Conservation (phyloP, 1,140 invertebrate species). For the Cydia strobilella region DNA sequence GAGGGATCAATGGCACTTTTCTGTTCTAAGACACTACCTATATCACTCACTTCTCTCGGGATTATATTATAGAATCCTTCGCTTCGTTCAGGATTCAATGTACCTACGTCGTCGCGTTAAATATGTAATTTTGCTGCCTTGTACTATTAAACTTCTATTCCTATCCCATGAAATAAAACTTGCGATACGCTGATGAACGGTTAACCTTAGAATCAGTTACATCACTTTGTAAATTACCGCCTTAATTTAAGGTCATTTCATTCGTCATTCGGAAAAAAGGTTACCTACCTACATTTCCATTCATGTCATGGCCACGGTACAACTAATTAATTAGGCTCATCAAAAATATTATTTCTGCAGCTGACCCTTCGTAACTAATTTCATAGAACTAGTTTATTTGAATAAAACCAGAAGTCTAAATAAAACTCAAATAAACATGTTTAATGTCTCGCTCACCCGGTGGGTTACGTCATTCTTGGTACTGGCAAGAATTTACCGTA, state of each 20-base stretch:
- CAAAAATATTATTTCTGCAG: neutral
- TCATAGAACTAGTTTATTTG: neutral
- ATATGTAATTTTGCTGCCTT: too few species aligned
- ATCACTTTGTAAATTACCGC: neutral
- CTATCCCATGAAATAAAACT: too few species aligned
- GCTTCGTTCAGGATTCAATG: too few species aligned
- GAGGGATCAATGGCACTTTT: too few species aligned
- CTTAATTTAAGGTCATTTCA: neutral
- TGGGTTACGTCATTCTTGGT: conserved; percentile 59
- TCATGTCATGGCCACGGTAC: neutral
- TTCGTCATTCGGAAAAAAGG: neutral
- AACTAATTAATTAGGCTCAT: neutral
- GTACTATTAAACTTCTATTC: too few species aligned
- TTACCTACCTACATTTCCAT: neutral
- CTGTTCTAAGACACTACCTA: too few species aligned
- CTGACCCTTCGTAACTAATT: neutral
- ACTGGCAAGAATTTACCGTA: conserved; percentile 58
- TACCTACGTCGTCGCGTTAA: too few species aligned
- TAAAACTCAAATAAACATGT: conserved; percentile 27
- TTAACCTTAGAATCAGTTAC: neutral
- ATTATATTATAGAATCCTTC: too few species aligned
- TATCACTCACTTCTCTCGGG: too few species aligned
- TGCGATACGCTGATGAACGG: too few species aligned
- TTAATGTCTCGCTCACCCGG: conserved; percentile 4
- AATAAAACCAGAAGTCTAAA: conserved; percentile 20